phyloP scores from a whole-genome alignment of 2,797 vertebrate genomes.

The Spinus pinus region DNA sequence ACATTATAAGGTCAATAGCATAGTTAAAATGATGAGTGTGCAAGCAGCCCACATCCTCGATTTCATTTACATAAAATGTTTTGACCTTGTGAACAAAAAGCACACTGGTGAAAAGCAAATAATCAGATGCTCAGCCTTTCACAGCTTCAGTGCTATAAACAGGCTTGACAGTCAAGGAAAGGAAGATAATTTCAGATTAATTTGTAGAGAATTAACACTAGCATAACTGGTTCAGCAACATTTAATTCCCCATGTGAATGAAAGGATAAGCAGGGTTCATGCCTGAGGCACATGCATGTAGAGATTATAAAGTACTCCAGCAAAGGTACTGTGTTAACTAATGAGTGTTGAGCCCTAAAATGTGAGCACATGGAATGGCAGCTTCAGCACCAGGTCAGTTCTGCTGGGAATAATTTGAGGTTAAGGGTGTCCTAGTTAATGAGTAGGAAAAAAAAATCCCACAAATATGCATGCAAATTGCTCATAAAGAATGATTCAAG shows the following conservation, averaged over 20 bases:
- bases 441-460: not conserved
- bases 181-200: conserved; percentile 24
- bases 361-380: not conserved
- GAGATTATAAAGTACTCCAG: not conserved
- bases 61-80: conserved; percentile 37
- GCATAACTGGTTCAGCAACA: not conserved
- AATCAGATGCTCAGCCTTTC: not conserved
- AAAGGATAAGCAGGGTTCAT: conserved; percentile 12
- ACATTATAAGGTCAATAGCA: conserved; percentile 32
- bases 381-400: not conserved
- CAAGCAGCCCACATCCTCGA: not conserved
- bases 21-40: conserved; percentile 43
- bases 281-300: not conserved
- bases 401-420: not conserved
- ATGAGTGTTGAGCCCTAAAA: not conserved
- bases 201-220: conserved; percentile 43
- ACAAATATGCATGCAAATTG: not conserved
- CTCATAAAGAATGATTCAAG: conserved; percentile 8
- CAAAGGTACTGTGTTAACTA: not conserved
- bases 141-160: not conserved
- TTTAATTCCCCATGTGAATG: conserved; percentile 1
- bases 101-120: not conserved
- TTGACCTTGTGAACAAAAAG: conserved; percentile 21
- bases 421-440: not conserved
- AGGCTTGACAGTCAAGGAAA: not conserved